A percentile compares a stretch with the other conserved stretches of the same genome.
Evolutionary conservation across 2,888 invertebrate genomes (phyloP).

Genomic region (Apamea epomidion): DNA sequence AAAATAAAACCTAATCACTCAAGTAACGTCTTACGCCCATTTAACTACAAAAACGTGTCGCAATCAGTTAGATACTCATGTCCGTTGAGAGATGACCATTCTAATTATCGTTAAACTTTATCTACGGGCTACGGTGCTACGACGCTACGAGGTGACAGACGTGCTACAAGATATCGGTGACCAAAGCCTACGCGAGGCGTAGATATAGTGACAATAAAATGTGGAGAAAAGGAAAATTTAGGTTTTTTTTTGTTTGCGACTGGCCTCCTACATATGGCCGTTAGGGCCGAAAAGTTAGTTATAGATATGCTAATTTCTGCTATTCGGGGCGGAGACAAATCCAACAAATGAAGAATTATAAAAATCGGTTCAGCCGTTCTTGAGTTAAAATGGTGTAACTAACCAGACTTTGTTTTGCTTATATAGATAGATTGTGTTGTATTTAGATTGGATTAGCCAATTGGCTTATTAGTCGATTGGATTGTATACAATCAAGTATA

Average conservation of each 20-base stretch:
- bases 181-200: slow-evolving; percentile 2
- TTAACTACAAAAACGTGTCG: slow-evolving; percentile 67
- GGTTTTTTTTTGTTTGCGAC: not conserved
- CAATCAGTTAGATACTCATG: slow-evolving; percentile 56
- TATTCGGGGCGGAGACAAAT: too few species aligned
- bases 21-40: slow-evolving; percentile 56
- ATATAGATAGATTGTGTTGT: too few species aligned
- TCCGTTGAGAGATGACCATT: slow-evolving; percentile 46
- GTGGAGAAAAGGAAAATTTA: not conserved
- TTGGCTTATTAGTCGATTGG: too few species aligned
- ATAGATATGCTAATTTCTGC: too few species aligned
- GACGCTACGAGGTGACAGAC: slow-evolving; percentile 34
- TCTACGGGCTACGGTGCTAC: slow-evolving; percentile 49
- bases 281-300: too few species aligned
- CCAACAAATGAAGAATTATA: too few species aligned
- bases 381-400: too few species aligned
- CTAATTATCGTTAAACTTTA: slow-evolving; percentile 72
- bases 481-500: too few species aligned
- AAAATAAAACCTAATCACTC: slow-evolving; percentile 68
- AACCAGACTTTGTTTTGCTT: too few species aligned
- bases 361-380: too few species aligned
- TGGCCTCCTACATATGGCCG: too few species aligned
- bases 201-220: not conserved
- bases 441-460: too few species aligned
- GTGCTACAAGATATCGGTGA: slow-evolving; percentile 37